phyloP scores from a whole-genome alignment of 1,140 invertebrate species.

The Musca domestica region DNA sequence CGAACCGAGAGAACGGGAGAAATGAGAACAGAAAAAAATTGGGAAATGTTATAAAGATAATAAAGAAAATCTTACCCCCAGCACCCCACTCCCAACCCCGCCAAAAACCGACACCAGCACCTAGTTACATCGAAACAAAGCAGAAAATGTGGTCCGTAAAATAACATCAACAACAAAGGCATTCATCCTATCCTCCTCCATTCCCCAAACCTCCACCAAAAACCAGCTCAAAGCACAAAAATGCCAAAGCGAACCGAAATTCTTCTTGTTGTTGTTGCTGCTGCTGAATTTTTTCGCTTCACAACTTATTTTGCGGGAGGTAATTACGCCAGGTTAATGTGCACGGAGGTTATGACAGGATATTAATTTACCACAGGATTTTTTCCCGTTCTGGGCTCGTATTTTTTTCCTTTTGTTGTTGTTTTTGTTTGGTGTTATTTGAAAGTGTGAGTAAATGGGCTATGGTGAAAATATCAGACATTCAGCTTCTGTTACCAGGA shows the following conservation, averaged over 20 bases:
- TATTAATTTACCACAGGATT: constrained; percentile 15
- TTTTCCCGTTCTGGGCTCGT: not conserved
- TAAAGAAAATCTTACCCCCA: not conserved
- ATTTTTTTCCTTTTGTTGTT: not conserved
- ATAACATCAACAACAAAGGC: constrained; percentile 6
- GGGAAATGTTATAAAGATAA: constrained; percentile 11
- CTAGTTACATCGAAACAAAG: too few relatives aligned
- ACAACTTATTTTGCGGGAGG: not conserved
- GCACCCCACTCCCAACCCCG: not conserved
- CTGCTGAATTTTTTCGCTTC: too few relatives aligned
- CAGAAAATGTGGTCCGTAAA: not conserved
- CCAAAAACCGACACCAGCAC: not conserved
- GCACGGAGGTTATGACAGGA: constrained; percentile 18
- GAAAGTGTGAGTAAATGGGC: not conserved
- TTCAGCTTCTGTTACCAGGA: too few relatives aligned
- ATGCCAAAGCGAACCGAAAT: not conserved
- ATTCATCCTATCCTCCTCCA: not conserved
- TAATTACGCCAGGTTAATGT: constrained; percentile 19
- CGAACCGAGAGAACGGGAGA: not conserved
- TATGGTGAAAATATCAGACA: too few relatives aligned
- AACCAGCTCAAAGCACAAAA: not conserved
- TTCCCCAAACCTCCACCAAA: not conserved
- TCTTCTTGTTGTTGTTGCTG: not conserved
- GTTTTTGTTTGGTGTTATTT: not conserved
- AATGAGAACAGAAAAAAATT: too few relatives aligned